Conservation (phyloP, 2,113 vertebrate species). For the Lagenorhynchus albirostris region DNA sequence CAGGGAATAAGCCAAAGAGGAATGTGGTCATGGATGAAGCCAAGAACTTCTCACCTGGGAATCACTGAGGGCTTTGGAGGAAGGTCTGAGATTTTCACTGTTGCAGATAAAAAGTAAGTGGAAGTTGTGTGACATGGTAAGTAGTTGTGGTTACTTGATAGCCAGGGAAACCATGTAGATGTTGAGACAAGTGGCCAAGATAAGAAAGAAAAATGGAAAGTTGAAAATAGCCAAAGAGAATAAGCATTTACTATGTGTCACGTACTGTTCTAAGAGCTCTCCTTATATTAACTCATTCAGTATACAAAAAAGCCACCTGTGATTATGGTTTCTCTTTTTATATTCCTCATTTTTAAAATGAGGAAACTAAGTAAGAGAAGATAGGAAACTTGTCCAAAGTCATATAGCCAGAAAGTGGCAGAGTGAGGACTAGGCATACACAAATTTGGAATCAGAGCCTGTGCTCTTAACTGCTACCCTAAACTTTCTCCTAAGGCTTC, state of each 20-base stretch:
- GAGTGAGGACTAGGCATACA: neutral
- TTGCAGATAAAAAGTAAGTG: neutral
- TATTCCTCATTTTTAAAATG: neutral
- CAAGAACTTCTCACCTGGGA: neutral
- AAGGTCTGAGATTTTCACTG: neutral
- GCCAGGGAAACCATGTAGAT: neutral
- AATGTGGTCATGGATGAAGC: neutral
- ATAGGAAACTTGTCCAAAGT: neutral
- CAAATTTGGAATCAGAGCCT: neutral
- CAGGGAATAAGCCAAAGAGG: neutral
- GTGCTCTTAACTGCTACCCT: neutral
- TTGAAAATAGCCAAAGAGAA: neutral
- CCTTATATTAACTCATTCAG: neutral
- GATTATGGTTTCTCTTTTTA: neutral
- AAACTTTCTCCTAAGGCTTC: neutral
- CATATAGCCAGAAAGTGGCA: neutral
- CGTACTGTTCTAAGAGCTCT: neutral
- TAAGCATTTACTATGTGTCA: neutral
- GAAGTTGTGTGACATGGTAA: neutral
- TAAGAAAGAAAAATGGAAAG: neutral
- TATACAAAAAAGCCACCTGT: neutral
- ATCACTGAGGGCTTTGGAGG: neutral
- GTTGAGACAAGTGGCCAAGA: neutral
- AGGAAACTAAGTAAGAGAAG: neutral
- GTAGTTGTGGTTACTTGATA: neutral